These are phyloP conservation scores for Tetrao urogallus DNA, from an alignment of 2,113 vertebrate genomes.

Conservation along the genomic window DNA sequence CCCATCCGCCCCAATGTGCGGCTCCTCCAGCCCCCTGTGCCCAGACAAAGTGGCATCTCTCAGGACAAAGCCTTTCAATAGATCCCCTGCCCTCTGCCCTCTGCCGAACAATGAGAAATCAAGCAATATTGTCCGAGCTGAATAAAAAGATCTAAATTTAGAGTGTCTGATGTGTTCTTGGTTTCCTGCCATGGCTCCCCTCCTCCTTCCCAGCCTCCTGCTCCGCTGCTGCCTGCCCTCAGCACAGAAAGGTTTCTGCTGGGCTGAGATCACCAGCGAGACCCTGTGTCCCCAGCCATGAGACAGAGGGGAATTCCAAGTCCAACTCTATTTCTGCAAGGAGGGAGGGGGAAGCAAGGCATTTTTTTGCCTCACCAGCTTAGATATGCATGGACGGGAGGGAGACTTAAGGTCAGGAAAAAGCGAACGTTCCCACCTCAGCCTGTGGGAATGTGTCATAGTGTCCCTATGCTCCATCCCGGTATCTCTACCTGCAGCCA, in stretches of 20 bases:
- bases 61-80: constrained; percentile 75
- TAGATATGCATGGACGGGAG: background rate
- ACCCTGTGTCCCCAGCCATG: constrained; percentile 66
- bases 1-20: background rate
- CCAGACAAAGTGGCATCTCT: constrained; percentile 81
- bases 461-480: too few species aligned
- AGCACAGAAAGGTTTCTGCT: constrained; percentile 60
- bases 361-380: background rate
- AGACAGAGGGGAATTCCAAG: constrained; percentile 79
- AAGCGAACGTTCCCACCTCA: background rate
- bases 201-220: constrained; percentile 51
- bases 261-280: constrained; percentile 78
- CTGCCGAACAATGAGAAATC: constrained; percentile 80
- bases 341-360: background rate
- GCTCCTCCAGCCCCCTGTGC: background rate
- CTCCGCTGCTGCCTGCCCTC: constrained; percentile 26
- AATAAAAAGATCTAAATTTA: constrained; percentile 85
- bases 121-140: constrained; percentile 80
- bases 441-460: background rate
- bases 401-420: background rate
- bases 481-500: background rate
- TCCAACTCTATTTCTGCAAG: constrained; percentile 17
- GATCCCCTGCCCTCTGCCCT: constrained; percentile 80
- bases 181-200: constrained; percentile 80
- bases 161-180: constrained; percentile 78